phyloP scores from a whole-genome alignment of 2,113 vertebrate species.

The Eretmochelys imbricata region DNA sequence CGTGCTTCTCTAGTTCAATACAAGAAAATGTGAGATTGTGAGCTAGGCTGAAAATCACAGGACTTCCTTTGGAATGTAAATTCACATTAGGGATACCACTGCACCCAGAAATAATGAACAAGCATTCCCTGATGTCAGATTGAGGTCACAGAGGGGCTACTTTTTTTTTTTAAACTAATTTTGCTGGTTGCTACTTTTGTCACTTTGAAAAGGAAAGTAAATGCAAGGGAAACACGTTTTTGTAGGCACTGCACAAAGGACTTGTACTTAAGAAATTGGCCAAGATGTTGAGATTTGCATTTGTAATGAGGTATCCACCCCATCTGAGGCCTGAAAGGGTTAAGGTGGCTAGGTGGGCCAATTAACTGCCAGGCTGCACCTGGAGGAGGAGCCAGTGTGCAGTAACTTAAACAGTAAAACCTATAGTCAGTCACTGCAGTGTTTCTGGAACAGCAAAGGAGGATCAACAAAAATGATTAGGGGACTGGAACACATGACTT shows the following conservation, averaged over 20 bases:
- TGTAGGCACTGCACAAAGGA: background rate
- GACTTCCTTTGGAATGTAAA: background rate
- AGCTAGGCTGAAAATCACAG: background rate
- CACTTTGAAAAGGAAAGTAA: background rate
- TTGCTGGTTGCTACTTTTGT: background rate
- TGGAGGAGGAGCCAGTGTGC: no score
- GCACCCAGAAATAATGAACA: background rate
- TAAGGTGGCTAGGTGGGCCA: no score
- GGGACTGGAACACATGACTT: no score
- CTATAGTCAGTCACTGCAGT: no score
- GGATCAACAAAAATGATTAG: no score
- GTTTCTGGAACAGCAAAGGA: no score
- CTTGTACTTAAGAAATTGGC: background rate
- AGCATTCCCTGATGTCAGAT: accelerated
- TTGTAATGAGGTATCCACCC: no score
- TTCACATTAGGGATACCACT: background rate
- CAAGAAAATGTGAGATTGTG: background rate
- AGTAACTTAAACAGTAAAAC: no score
- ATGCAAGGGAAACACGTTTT: background rate
- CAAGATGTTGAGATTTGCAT: no score
- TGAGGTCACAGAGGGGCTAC: background rate
- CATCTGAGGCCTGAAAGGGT: no score
- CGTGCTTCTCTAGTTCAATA: background rate
- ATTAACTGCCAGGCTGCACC: no score
- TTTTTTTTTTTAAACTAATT: background rate